These are phyloP conservation scores for Noctilio leporinus DNA, from an alignment of 2,113 vertebrate genomes.

Conservation along the genomic window DNA sequence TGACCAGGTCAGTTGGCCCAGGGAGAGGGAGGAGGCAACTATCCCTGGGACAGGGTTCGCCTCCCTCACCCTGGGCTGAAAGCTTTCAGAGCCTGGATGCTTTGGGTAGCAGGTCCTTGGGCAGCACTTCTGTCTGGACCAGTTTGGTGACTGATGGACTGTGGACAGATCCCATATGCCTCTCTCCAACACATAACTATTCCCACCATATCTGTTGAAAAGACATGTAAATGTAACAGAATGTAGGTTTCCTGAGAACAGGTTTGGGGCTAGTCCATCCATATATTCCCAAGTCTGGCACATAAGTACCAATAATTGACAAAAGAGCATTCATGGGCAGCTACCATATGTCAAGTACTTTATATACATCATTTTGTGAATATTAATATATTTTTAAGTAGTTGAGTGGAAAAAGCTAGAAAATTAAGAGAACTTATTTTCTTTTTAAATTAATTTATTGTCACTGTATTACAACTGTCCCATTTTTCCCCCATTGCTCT, in stretches of 20 bases:
- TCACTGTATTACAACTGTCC: no score
- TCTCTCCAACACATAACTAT: not conserved
- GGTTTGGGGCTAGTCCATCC: not conserved
- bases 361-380: not conserved
- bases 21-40: not conserved
- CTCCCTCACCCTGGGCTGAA: accelerated
- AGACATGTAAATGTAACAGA: not conserved
- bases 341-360: not conserved
- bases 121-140: not conserved
- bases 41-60: not conserved
- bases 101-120: not conserved
- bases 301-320: no score
- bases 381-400: not conserved
- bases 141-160: not conserved
- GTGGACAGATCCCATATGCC: not conserved
- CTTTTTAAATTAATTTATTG: no score
- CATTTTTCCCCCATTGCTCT: no score
- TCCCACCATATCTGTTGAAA: no score
- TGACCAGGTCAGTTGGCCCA: accelerated
- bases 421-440: not conserved
- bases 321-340: not conserved
- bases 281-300: not conserved
- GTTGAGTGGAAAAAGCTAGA: not conserved
- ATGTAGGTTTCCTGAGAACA: not conserved
- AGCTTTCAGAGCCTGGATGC: not conserved